A percentile compares a stretch with the other conserved stretches of the same genome.
phyloP scores from a whole-genome alignment of 2,888 invertebrate genomes.

The Hirudinaria manillensis region DNA sequence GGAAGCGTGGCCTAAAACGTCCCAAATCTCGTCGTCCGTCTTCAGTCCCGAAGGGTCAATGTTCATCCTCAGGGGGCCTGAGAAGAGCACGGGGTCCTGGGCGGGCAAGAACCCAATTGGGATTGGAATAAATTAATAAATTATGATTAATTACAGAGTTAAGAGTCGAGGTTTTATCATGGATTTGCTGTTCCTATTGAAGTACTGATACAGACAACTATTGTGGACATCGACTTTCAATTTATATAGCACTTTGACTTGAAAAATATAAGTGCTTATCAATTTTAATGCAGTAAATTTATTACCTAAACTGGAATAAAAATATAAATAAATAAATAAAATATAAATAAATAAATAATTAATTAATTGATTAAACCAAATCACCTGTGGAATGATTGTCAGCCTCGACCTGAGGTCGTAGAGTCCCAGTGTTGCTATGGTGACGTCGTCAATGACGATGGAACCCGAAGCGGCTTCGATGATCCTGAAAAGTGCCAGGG shows the following conservation, averaged over 20 bases:
- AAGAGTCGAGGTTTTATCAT: background rate
- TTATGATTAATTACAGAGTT: background rate
- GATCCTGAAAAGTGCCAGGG: slow-evolving; percentile 38
- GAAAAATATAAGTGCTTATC: too few relatives aligned
- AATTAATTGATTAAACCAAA: background rate
- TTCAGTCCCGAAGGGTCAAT: slow-evolving; percentile 78
- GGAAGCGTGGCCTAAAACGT: slow-evolving; percentile 77
- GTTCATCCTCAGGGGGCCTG: slow-evolving; percentile 81
- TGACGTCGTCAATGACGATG: slow-evolving; percentile 36
- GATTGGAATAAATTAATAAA: too few relatives aligned
- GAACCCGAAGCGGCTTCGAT: slow-evolving; percentile 36
- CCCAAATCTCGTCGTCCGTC: slow-evolving; percentile 78
- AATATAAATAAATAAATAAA: too few relatives aligned
- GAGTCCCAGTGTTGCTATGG: slow-evolving; percentile 36
- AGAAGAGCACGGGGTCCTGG: slow-evolving; percentile 85
- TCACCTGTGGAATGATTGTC: slow-evolving; percentile 49
- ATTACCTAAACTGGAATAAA: too few relatives aligned
- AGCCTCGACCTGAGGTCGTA: slow-evolving; percentile 46
- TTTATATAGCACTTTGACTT: too few relatives aligned
- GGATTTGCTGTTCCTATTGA: background rate
- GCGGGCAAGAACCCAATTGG: slow-evolving; percentile 57
- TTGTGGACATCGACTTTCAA: too few relatives aligned
- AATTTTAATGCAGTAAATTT: too few relatives aligned
- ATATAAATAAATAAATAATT: background rate
- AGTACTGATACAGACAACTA: too few relatives aligned